A percentile compares a stretch with the other conserved stretches of the same genome.
Evolutionary conservation across 2,113 vertebrate species (phyloP).

Genomic region (Uria lomvia): DNA sequence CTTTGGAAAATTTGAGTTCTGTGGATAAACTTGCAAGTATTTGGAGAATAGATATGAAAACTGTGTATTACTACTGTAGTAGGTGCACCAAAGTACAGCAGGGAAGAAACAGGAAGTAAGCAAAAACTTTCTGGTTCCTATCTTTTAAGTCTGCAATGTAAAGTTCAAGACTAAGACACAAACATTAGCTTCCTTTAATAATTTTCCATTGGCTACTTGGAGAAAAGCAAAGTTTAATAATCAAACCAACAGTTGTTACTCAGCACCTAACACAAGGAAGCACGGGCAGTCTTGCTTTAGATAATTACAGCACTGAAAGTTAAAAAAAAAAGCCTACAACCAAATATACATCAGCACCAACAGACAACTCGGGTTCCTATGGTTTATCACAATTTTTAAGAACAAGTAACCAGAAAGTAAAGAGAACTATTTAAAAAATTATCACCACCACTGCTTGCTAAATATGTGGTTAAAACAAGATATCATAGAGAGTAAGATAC

Average conservation of each 20-base stretch:
- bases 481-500: not conserved
- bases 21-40: not conserved
- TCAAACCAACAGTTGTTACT: not conserved
- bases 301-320: not conserved
- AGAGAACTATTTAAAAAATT: not conserved
- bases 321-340: not conserved
- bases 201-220: not conserved
- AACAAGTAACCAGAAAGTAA: not conserved
- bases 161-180: not conserved
- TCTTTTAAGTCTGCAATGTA: not conserved
- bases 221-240: not conserved
- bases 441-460: not conserved
- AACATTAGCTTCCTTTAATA: not conserved
- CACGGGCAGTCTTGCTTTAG: not conserved
- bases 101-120: not conserved
- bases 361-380: not conserved
- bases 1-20: not conserved
- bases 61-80: not conserved
- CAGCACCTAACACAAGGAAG: fast-evolving
- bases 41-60: not conserved
- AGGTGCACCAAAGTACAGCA: not conserved
- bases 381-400: not conserved
- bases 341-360: not conserved
- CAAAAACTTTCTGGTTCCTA: not conserved
- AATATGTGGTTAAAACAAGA: not conserved